Base-by-base conservation (phyloP, 2,797 vertebrate genomes). In the Microchirus variegatus region DNA sequence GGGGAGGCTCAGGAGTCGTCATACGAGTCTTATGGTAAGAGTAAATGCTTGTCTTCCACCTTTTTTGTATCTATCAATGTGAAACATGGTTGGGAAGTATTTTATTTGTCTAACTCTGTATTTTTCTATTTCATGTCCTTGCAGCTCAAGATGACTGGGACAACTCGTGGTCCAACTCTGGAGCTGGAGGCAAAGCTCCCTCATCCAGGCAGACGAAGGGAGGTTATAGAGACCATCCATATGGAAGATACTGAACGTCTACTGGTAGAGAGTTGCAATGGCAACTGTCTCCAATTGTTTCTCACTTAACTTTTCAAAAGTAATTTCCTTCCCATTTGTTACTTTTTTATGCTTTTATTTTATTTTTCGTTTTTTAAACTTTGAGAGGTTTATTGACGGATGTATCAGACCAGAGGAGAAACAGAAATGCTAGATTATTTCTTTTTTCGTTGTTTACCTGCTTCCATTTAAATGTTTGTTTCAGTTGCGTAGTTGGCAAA, bases 61-160 rank as follows among this genome's bases (percentile, higher is more conserved):
- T 55, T 56, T 37, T 35, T 31, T 14, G 6, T 19, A 3, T 36
- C 0, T 37, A 4, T 1, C 4, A 12, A 15, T 5, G 9, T 35
- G 2, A 31, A 26, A 14, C 1, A 1, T 9, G 17, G 9, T 15
- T 13, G 5, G 10, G 4, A 3, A 10, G 3, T 53, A 18, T 22
- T 40, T 7, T 3, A n/a, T 9, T 9, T 11, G 8, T 9, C 0
- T 15, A 0, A 14, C 3, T 31, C 26, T 19, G 17, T 2, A 18
- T 36, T 1, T 67, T 2, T 70, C 4, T 14, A 0, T 10, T 54
- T 17, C 64, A 4, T 56, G 10, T 53, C 10, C 4, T 2, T 54
- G 11, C 74, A 99, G 97, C 94, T 79, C 96, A 98, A 86, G 96
- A 97, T 37, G 96, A 98, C 62, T 99, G 96, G 96, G 96, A 97